Base-by-base conservation (phyloP, 92 coral and sea anemone genomes). In the Zoanthus sociatus region DNA sequence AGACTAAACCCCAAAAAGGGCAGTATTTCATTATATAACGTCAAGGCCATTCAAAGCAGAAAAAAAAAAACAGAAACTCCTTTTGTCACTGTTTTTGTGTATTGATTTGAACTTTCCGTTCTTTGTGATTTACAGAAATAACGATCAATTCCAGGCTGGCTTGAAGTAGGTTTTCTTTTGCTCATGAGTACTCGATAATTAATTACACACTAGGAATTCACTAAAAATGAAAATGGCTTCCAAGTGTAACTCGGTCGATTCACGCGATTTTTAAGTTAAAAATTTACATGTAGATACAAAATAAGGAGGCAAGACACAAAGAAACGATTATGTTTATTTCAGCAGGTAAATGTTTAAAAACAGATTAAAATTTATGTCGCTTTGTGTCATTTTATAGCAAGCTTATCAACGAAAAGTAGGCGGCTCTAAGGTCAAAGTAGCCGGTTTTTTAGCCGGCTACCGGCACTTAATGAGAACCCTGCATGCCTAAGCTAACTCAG, bases 241-340 rank as follows among this genome's bases (percentile, higher is more conserved):
- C 64, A 56, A 56, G 64, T 56, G 64, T 56, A 56, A 56, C 64
- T 56, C 64, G 64, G 64, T 56, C 64, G 64, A 56, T 56, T 56
- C 64, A 56, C 64, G 64, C 64, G 64, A 56, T 56, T 56, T 56
- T 56, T 56, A 56, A 56, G 64, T 56, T 56, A 56, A 56, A 56
- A 2, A 56, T 56, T n/a, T 56, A 56, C 64, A 56, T 56, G 64
- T 56, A 56, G 64, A 56, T 56, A 56, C 64, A 56, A 56, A 56
- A 56, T 56, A 56, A 56, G 64, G 64, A 56, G 64, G 64, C 64
- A 56, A 56, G n/a, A 56, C 15, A 11, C 64, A 11, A 56, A 56
- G n/a, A 56, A 56, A 15, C 15, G 0, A 56, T 15, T 11, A 56
- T 56, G 64, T 56, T 56, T 56, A 56, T 56, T 56, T 56, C 64